Evolutionary conservation across 2,113 vertebrate species (phyloP).

Genomic region (Vidua chalybeata): DNA sequence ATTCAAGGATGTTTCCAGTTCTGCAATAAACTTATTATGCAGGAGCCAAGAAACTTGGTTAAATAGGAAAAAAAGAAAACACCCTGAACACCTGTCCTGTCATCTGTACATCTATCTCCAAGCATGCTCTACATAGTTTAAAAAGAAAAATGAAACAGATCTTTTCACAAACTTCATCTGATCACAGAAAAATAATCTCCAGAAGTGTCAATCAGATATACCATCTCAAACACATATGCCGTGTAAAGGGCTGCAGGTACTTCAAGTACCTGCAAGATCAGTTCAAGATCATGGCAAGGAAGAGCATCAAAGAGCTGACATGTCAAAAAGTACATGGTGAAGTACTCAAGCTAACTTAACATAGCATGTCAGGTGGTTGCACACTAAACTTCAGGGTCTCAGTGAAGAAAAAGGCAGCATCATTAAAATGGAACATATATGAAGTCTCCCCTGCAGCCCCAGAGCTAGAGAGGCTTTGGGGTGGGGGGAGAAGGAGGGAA

Average conservation of each 20-base stretch:
- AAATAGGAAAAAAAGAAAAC: background rate
- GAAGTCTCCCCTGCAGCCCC: background rate
- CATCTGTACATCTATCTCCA: background rate
- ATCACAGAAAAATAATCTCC: background rate
- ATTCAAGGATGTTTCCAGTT: background rate
- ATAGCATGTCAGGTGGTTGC: background rate
- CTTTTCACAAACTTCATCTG: background rate
- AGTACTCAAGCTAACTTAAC: background rate
- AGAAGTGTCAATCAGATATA: background rate
- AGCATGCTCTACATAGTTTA: rapidly evolving
- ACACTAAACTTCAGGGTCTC: background rate
- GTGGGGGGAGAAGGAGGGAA: rapidly evolving
- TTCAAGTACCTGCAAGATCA: background rate
- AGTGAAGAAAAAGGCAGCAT: background rate
- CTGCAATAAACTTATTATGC: background rate
- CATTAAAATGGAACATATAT: background rate
- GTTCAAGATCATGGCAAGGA: background rate
- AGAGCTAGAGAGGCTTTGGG: background rate
- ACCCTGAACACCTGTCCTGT: background rate
- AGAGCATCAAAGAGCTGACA: background rate
- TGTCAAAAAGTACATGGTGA: background rate
- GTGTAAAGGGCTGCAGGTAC: background rate
- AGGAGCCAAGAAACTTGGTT: background rate
- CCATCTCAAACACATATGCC: background rate
- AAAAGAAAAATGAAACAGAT: background rate